Evolutionary conservation across 2,113 vertebrate genomes (phyloP).

Genomic region (Eurystomus gularis): DNA sequence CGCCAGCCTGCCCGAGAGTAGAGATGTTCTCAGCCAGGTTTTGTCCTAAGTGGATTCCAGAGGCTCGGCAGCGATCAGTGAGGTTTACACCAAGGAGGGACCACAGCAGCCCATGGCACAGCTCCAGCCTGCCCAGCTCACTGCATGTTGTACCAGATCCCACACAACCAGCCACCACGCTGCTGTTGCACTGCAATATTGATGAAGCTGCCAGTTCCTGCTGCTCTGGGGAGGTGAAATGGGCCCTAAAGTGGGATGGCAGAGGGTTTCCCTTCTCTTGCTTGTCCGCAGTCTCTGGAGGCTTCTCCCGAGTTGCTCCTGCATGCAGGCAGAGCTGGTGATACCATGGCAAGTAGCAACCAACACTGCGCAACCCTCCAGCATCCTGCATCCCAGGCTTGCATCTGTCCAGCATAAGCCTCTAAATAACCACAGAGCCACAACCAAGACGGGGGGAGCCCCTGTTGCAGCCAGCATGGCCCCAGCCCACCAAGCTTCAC

Average conservation of each 20-base stretch:
- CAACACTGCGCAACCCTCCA: background rate
- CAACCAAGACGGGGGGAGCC: background rate
- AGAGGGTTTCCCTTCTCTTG: background rate
- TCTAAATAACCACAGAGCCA: background rate
- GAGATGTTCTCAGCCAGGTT: background rate
- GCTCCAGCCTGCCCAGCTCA: background rate
- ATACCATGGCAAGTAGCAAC: rapidly evolving
- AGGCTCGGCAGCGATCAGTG: background rate
- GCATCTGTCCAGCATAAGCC: background rate
- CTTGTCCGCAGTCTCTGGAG: background rate
- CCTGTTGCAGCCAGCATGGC: background rate
- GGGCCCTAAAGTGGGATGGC: background rate
- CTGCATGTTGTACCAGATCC: background rate
- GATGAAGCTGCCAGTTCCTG: background rate
- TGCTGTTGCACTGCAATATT: background rate
- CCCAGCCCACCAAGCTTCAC: background rate
- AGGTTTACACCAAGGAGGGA: background rate
- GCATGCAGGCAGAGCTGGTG: rapidly evolving
- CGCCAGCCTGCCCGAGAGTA: background rate
- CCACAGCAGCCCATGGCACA: background rate
- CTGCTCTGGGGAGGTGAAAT: background rate
- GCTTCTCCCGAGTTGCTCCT: background rate
- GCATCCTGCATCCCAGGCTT: background rate
- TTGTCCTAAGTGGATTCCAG: background rate
- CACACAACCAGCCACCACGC: background rate